Percentiles rank a stretch among this genome's conserved stretches.
These are phyloP conservation scores for Nematopogon swammerdamellus DNA, from an alignment of 2,888 invertebrate species.

Conservation along the genomic window DNA sequence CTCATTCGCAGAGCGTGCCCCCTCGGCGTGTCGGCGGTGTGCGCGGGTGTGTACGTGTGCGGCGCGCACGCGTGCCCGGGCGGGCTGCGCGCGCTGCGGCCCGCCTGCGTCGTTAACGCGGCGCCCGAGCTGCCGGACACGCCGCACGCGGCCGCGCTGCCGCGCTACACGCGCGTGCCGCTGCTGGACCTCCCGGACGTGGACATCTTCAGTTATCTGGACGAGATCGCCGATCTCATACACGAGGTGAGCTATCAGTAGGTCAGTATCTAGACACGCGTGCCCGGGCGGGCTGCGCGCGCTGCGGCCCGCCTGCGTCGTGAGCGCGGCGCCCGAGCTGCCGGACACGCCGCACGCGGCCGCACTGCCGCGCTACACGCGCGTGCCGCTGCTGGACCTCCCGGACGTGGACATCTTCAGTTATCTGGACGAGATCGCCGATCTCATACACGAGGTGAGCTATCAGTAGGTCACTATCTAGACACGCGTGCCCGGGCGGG, in stretches of 20 bases:
- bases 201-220: constrained; percentile 72
- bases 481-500: constrained; percentile 64
- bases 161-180: constrained; percentile 60
- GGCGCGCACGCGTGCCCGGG: constrained; percentile 74
- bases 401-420: constrained; percentile 67
- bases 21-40: constrained; percentile 67
- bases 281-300: constrained; percentile 65
- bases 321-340: constrained; percentile 81
- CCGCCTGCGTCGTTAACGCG: constrained; percentile 77
- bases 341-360: constrained; percentile 64
- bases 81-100: constrained; percentile 62
- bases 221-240: constrained; percentile 73
- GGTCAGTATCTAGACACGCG: constrained; percentile 37
- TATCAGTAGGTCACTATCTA: neutral
- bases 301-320: constrained; percentile 70
- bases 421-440: constrained; percentile 75
- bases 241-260: constrained; percentile 51
- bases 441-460: constrained; percentile 69
- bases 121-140: constrained; percentile 78
- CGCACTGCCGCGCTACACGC: constrained; percentile 55
- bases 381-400: constrained; percentile 69
- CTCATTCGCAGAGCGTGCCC: constrained; percentile 33
- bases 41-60: constrained; percentile 71
- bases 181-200: constrained; percentile 72
- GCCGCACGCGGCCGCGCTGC: constrained; percentile 57